Percentiles rank a stretch among this genome's conserved stretches.
These are phyloP conservation scores for Euschistus heros DNA, from an alignment of 1,140 invertebrate genomes.

Conservation along the genomic window DNA sequence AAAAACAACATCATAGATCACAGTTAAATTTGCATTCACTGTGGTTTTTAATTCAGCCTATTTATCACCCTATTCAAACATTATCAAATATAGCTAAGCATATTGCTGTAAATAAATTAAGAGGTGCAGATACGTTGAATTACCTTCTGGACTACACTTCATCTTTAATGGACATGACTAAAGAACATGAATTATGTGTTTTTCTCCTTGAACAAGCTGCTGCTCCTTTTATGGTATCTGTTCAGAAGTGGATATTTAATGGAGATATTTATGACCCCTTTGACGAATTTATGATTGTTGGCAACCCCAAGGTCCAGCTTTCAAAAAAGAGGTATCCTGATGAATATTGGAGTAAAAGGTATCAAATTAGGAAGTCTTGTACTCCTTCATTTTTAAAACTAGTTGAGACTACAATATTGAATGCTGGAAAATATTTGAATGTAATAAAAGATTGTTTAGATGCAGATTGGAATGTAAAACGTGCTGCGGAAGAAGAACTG, in stretches of 20 bases:
- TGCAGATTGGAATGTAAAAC: slow-evolving; percentile 63
- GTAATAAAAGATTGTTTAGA: slow-evolving; percentile 87
- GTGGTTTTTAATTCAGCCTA: slow-evolving; percentile 81
- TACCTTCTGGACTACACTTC: slow-evolving; percentile 56
- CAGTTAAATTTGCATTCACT: slow-evolving; percentile 77
- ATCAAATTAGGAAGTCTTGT: slow-evolving; percentile 65
- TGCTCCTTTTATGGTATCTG: slow-evolving; percentile 81
- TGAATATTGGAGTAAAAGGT: slow-evolving; percentile 93
- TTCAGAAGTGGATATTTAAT: slow-evolving; percentile 91
- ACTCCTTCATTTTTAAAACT: slow-evolving; percentile 81
- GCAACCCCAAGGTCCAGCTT: slow-evolving; percentile 60
- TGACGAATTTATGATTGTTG: slow-evolving; percentile 84
- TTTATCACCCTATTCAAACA: slow-evolving; percentile 70
- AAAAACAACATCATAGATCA: slow-evolving; percentile 61
- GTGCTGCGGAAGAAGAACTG: slow-evolving; percentile 61
- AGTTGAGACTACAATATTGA: slow-evolving; percentile 77
- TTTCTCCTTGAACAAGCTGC: slow-evolving; percentile 66
- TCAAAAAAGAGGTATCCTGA: slow-evolving; percentile 68
- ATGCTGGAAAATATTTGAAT: slow-evolving; percentile 95
- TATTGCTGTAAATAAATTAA: slow-evolving; percentile 58
- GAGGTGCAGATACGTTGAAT: slow-evolving; percentile 74
- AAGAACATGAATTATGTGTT: slow-evolving; percentile 66
- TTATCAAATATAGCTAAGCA: slow-evolving; percentile 63
- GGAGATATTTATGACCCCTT: slow-evolving; percentile 87
- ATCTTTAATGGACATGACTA: slow-evolving; percentile 29